Conservation (phyloP, 2,797 vertebrate species). For the Chanos chanos region DNA sequence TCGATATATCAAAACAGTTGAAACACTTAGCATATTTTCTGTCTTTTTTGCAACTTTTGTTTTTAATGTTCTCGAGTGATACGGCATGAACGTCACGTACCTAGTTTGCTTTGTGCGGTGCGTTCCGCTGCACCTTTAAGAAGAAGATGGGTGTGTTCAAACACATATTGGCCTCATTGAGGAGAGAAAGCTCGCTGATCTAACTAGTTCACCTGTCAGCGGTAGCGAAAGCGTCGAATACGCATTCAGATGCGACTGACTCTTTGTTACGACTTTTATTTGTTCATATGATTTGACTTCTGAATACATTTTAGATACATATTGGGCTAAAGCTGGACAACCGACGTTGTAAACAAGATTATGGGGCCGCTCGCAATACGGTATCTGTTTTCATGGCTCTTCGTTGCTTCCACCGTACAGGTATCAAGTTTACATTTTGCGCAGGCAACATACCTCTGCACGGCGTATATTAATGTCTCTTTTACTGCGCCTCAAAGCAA, state of each 20-base stretch:
- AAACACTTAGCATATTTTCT: too few relatives aligned
- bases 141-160: constrained; percentile 10
- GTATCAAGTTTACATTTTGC: constrained; percentile 38
- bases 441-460: constrained; percentile 63
- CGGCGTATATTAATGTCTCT: constrained; percentile 76
- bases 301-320: neutral
- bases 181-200: neutral
- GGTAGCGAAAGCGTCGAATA: neutral
- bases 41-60: too few relatives aligned
- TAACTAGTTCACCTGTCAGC: constrained; percentile 34
- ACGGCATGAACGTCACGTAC: too few relatives aligned
- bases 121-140: constrained; percentile 33
- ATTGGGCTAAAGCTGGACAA: neutral
- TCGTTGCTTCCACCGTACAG: constrained; percentile 36
- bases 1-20: too few relatives aligned
- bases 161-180: constrained; percentile 19
- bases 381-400: constrained; percentile 35
- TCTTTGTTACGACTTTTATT: neutral
- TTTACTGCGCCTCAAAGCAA: constrained; percentile 56
- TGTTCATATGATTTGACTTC: neutral
- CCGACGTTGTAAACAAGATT: neutral
- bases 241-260: neutral
- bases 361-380: constrained; percentile 31
- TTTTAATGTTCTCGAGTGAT: too few relatives aligned
- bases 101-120: too few relatives aligned